A percentile compares a stretch with the other conserved stretches of the same genome.
Evolutionary conservation across 2,113 vertebrate genomes (phyloP).

Genomic region (Grantiella picta): DNA sequence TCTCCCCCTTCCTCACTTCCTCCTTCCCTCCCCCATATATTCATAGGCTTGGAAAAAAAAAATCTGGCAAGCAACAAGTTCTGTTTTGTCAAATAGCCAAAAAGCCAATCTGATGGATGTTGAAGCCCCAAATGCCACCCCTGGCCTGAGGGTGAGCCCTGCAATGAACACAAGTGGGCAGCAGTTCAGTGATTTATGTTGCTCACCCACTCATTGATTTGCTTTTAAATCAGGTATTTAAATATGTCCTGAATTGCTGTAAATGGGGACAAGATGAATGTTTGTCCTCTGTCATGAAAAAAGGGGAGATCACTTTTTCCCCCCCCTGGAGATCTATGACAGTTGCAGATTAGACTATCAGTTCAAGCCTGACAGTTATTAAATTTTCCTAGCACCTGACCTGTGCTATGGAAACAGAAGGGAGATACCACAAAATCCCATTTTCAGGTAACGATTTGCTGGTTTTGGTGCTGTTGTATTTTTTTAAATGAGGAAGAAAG

Average conservation of each 20-base stretch:
- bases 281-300: neutral
- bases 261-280: neutral
- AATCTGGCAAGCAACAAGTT: conserved; percentile 2
- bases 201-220: neutral
- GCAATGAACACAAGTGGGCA: neutral
- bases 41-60: neutral
- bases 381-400: neutral
- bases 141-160: conserved; percentile 14
- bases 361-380: neutral
- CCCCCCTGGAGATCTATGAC: neutral
- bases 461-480: neutral
- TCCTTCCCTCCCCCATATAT: conserved; percentile 22
- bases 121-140: neutral
- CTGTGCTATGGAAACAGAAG: neutral
- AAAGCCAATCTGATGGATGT: neutral
- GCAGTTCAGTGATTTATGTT: neutral
- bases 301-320: neutral
- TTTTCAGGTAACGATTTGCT: neutral
- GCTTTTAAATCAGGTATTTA: neutral
- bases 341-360: neutral
- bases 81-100: neutral
- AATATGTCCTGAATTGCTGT: neutral
- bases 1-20: conserved; percentile 13
- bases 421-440: neutral
- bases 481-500: neutral